A percentile compares a stretch with the other conserved stretches of the same genome.
Evolutionary conservation across 2,113 vertebrate species (phyloP).

Genomic region (Callocephalon fimbriatum): DNA sequence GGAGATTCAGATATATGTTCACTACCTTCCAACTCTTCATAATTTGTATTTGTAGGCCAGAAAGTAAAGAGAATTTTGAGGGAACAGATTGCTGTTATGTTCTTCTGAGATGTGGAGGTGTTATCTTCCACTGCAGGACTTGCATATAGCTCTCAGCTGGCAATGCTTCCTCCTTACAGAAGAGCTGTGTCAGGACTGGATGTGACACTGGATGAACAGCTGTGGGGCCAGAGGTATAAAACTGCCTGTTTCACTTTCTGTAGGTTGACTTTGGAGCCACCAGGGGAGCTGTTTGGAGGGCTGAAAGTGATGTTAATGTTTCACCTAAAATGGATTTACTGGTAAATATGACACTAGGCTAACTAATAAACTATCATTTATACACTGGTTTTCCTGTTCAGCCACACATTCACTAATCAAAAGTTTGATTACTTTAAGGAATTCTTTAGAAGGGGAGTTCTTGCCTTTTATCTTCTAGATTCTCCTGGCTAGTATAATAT

Average conservation of each 20-base stretch:
- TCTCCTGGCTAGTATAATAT: not conserved
- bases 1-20: not conserved
- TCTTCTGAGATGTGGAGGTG: not conserved
- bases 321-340: not conserved
- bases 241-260: not conserved
- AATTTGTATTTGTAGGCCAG: not conserved
- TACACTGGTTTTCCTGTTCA: not conserved
- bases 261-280: rapidly evolving
- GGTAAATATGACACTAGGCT: not conserved
- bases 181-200: not conserved
- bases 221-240: not conserved
- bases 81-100: not conserved
- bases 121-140: not conserved
- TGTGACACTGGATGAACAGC: not conserved
- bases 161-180: not conserved
- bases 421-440: not conserved
- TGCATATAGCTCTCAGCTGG: not conserved
- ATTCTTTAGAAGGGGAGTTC: not conserved
- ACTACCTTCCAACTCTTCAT: not conserved
- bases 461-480: not conserved
- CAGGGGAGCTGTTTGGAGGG: not conserved
- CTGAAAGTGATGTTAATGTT: not conserved
- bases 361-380: not conserved
- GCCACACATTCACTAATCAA: not conserved
- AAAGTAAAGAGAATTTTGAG: not conserved